These are phyloP conservation scores for Allochrocebus solatus DNA, from an alignment of 2,797 vertebrate genomes.

Conservation along the genomic window DNA sequence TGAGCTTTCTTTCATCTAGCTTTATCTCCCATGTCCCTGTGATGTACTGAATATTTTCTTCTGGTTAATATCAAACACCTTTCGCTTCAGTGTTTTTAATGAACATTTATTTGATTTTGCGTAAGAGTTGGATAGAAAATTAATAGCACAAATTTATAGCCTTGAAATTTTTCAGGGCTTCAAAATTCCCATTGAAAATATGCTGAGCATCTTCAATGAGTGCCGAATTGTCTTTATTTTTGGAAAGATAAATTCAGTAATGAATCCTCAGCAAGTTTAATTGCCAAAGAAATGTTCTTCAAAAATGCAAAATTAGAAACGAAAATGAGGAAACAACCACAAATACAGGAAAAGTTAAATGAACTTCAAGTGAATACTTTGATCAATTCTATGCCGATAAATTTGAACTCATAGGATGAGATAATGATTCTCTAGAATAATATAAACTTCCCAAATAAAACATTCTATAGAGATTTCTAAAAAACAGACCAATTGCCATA, in stretches of 20 bases:
- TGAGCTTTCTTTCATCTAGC: not conserved
- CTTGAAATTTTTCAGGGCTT: not conserved
- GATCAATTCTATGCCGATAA: not conserved
- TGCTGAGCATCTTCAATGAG: not conserved
- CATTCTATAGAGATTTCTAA: not conserved
- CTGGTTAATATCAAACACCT: not conserved
- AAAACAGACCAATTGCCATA: not conserved
- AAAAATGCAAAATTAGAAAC: not conserved
- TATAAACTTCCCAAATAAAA: not conserved
- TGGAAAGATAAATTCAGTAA: not conserved
- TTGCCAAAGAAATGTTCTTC: not conserved
- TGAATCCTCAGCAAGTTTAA: not conserved
- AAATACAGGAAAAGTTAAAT: not conserved
- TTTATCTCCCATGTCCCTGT: not conserved
- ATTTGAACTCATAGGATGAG: not conserved
- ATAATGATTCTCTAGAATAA: not conserved
- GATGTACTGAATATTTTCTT: not conserved
- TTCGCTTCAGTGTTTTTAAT: not conserved
- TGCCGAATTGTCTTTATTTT: not conserved
- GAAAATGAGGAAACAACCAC: not conserved
- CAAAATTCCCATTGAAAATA: not conserved
- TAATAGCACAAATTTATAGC: not conserved
- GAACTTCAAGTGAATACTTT: not conserved
- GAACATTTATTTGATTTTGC: slow-evolving; percentile 11
- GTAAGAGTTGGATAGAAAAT: not conserved